A percentile compares a stretch with the other conserved stretches of the same genome.
These are phyloP conservation scores for Aurelia aurita DNA, from an alignment of 30 jellyfish, hydroid and myxozoan genomes.

Conservation along the genomic window DNA sequence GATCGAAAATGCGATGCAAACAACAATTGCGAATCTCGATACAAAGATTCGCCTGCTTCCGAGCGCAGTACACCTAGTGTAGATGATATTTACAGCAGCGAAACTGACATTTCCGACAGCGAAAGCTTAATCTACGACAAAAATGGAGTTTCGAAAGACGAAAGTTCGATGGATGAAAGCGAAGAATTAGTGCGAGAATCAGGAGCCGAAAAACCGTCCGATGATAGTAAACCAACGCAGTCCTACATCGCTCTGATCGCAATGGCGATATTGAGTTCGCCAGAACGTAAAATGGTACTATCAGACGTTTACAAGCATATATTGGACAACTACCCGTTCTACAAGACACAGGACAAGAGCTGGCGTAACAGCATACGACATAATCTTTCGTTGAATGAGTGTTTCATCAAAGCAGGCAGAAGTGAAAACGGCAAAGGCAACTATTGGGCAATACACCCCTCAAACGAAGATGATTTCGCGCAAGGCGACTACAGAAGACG, in stretches of 20 bases:
- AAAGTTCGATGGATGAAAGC: background rate
- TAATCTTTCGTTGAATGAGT: constrained; percentile 82
- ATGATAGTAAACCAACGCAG: constrained; percentile 78
- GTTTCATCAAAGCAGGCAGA: constrained; percentile 89
- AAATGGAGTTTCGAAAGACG: constrained; percentile 8
- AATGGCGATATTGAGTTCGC: constrained; percentile 79
- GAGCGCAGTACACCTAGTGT: no score
- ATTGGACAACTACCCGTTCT: constrained; percentile 78
- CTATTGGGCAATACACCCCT: constrained; percentile 94
- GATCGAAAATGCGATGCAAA: no score
- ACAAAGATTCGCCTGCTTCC: no score
- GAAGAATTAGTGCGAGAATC: background rate
- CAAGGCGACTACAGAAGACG: constrained; percentile 93
- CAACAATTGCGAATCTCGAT: no score
- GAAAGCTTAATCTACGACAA: no score
- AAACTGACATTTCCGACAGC: no score
- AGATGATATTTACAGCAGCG: no score
- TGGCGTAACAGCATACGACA: constrained; percentile 97
- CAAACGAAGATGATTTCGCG: constrained; percentile 84
- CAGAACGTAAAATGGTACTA: constrained; percentile 75
- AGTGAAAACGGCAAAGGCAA: constrained; percentile 95
- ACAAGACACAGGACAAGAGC: constrained; percentile 87
- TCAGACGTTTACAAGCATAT: constrained; percentile 84
- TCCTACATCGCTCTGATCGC: constrained; percentile 92
- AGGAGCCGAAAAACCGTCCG: background rate